Evolutionary conservation across 2,888 invertebrate species (phyloP).

Genomic region (Pseudococcus viburni): DNA sequence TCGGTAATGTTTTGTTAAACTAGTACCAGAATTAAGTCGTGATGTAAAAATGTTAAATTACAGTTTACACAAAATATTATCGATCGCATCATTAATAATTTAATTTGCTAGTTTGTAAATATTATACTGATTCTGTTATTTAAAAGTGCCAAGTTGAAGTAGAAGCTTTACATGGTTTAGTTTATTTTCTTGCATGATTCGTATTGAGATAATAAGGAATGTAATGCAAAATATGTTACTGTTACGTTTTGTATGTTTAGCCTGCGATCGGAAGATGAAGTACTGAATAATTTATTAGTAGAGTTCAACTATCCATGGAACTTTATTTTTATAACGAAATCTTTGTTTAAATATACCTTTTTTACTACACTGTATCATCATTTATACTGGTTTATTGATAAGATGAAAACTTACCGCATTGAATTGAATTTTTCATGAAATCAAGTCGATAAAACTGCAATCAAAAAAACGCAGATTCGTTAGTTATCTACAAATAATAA

Average conservation of each 20-base stretch:
- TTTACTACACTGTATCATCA: neutral
- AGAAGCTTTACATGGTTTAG: neutral
- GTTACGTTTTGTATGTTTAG: neutral
- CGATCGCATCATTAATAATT: conserved; percentile 21
- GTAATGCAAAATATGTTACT: neutral
- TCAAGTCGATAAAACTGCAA: neutral
- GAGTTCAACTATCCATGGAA: neutral
- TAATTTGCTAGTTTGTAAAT: conserved; percentile 20
- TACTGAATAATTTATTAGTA: conserved; percentile 55
- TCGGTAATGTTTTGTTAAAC: conserved; percentile 51
- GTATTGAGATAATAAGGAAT: neutral
- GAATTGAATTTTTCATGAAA: neutral
- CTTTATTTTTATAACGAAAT: conserved; percentile 12
- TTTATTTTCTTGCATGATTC: neutral
- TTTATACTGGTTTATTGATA: neutral
- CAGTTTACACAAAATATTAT: conserved; percentile 50
- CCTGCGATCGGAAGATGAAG: neutral
- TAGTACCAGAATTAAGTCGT: conserved; percentile 6
- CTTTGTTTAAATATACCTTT: conserved; percentile 1
- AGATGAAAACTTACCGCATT: conserved; percentile 1
- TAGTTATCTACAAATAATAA: neutral
- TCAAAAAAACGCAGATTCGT: neutral
- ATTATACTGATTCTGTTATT: conserved; percentile 6
- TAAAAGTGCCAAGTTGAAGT: conserved; percentile 26
- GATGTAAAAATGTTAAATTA: conserved; percentile 15